Percentiles rank a stretch among this genome's conserved stretches.
Evolutionary conservation across 2,113 vertebrate genomes (phyloP).

Genomic region (Panthera leo): DNA sequence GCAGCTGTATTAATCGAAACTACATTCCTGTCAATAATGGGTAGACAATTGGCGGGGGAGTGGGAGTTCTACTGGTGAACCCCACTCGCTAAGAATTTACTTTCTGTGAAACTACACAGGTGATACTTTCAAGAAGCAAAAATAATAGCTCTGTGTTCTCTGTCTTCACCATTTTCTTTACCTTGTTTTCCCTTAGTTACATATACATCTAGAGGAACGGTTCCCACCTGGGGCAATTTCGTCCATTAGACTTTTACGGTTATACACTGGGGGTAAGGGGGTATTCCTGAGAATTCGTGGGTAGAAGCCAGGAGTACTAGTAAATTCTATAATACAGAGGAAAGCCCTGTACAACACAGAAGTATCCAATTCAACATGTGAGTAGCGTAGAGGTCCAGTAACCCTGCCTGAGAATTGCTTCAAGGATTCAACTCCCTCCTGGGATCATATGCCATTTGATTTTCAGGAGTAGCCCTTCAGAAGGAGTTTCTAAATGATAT

Average conservation of each 20-base stretch:
- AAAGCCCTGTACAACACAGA: not conserved
- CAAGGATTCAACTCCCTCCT: not conserved
- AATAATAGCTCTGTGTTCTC: not conserved
- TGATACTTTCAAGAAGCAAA: not conserved
- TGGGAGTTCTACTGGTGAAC: not conserved
- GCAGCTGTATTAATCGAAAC: not conserved
- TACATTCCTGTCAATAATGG: not conserved
- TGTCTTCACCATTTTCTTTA: not conserved
- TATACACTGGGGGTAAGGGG: not conserved
- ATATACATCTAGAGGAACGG: not conserved
- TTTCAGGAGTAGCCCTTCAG: not conserved
- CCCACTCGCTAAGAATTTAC: not conserved
- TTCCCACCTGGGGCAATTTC: not conserved
- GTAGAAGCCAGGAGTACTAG: not conserved
- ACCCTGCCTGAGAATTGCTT: not conserved
- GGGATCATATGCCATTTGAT: not conserved
- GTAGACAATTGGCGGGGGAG: not conserved
- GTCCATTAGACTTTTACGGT: not conserved
- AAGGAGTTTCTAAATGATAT: not conserved
- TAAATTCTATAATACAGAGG: not conserved
- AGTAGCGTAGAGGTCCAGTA: not conserved
- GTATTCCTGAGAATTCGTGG: too few species aligned
- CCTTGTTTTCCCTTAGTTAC: not conserved
- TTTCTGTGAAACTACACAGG: not conserved
- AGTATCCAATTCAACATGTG: not conserved